A percentile compares a stretch with the other conserved stretches of the same genome.
These are phyloP conservation scores for Xiphophorus hellerii DNA, from an alignment of 2,113 vertebrate species.

Conservation along the genomic window DNA sequence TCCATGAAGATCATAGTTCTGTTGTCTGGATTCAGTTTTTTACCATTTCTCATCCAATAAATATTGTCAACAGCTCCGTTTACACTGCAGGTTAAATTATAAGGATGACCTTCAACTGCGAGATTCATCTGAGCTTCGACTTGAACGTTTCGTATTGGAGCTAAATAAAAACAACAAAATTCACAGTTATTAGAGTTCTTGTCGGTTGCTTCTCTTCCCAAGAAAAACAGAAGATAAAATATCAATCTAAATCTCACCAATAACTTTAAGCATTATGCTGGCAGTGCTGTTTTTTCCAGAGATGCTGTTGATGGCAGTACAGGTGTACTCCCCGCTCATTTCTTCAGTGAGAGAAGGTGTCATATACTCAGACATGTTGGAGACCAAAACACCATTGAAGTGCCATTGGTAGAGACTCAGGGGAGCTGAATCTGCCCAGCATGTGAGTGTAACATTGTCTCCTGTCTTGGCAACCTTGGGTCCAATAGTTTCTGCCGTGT, in stretches of 20 bases:
- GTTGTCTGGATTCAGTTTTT: slow-evolving; percentile 25
- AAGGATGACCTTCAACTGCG: slow-evolving; percentile 32
- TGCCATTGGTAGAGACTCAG: slow-evolving; percentile 55
- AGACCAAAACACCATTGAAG: slow-evolving; percentile 30
- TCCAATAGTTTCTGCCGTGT: slow-evolving; percentile 26
- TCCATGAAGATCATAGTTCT: neutral
- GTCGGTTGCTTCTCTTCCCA: no score
- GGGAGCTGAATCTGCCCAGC: slow-evolving; percentile 55
- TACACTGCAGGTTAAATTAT: slow-evolving; percentile 49
- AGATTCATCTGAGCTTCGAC: neutral
- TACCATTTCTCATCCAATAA: slow-evolving; percentile 55
- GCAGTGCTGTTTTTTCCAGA: slow-evolving; percentile 39
- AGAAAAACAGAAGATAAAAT: no score
- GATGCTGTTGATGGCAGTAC: slow-evolving; percentile 57
- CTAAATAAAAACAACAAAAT: slow-evolving; percentile 33
- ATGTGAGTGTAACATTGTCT: slow-evolving; percentile 40
- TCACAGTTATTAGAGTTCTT: no score
- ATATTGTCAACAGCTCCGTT: slow-evolving; percentile 33
- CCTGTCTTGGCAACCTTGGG: slow-evolving; percentile 12
- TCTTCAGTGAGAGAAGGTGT: slow-evolving; percentile 19
- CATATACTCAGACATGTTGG: slow-evolving; percentile 34
- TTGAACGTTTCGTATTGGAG: slow-evolving; percentile 22
- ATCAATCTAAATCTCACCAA: slow-evolving; percentile 45
- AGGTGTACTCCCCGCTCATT: slow-evolving; percentile 50
- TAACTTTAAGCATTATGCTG: slow-evolving; percentile 24